Conservation (phyloP, 2,113 vertebrate species). For the Azemiops feae region DNA sequence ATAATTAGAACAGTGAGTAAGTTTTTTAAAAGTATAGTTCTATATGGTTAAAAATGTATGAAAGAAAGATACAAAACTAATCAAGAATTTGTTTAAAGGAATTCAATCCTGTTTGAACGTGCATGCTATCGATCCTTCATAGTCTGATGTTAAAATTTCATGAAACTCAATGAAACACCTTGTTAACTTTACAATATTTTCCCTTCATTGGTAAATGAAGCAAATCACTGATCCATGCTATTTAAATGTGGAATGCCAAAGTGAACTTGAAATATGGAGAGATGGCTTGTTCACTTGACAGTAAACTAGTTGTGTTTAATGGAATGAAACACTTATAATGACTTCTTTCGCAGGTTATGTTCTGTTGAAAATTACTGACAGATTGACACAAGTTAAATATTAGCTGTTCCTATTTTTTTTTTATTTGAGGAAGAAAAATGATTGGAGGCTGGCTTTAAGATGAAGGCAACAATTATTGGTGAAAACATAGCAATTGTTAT, state of each 20-base stretch:
- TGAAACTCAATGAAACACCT: conserved; percentile 74
- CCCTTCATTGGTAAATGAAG: conserved; percentile 77
- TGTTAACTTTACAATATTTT: conserved; percentile 76
- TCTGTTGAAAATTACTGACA: conserved; percentile 75
- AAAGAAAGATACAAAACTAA: neutral
- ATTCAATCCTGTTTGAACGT: neutral
- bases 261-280: conserved; percentile 70
- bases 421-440: conserved; percentile 43
- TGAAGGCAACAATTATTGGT: conserved; percentile 5
- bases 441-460: neutral
- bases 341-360: conserved; percentile 78
- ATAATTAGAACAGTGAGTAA: neutral
- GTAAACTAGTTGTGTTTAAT: conserved; percentile 80
- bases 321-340: conserved; percentile 80
- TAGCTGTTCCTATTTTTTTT: conserved; percentile 48
- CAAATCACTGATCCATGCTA: conserved; percentile 72
- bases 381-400: conserved; percentile 71
- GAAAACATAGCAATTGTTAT: neutral
- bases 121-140: conserved; percentile 3
- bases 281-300: conserved; percentile 74
- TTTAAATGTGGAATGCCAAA: conserved; percentile 75
- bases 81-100: neutral
- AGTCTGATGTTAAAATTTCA: conserved; percentile 61
- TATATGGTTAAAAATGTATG: neutral
- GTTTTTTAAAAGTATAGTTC: neutral